Conservation (phyloP, 1,140 invertebrate genomes). For the Phocides pigmalion region DNA sequence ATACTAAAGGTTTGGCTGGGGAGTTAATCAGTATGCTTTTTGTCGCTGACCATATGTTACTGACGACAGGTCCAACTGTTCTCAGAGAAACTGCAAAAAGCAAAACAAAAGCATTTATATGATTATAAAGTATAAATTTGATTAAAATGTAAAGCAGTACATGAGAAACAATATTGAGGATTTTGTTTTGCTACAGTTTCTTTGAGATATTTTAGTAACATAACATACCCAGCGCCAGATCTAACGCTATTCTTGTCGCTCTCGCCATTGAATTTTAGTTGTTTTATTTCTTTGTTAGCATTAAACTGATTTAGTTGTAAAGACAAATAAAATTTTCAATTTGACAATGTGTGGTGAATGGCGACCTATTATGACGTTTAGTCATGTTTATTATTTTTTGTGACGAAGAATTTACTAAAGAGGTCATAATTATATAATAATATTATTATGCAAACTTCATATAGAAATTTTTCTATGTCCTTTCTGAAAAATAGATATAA, state of each 20-base stretch:
- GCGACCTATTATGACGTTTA: not conserved
- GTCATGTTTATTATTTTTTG: not conserved
- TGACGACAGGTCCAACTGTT: constrained; percentile 56
- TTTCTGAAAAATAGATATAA: too few species aligned
- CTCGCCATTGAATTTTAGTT: constrained; percentile 50
- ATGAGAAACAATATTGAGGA: not conserved
- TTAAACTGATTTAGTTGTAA: not conserved
- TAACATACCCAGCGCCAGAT: constrained; percentile 59
- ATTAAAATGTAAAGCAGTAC: constrained; percentile 8
- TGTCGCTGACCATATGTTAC: constrained; percentile 53
- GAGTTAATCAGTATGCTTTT: constrained; percentile 53
- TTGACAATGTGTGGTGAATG: not conserved
- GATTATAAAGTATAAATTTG: constrained; percentile 15
- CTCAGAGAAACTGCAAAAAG: constrained; percentile 74
- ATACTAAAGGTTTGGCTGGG: constrained; percentile 53
- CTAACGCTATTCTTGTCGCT: constrained; percentile 56
- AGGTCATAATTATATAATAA: too few species aligned
- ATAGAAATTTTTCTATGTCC: too few species aligned
- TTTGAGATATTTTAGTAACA: constrained; percentile 38
- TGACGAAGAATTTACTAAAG: too few species aligned
- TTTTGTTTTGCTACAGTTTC: constrained; percentile 64
- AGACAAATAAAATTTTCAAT: constrained; percentile 12
- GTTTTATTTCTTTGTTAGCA: not conserved
- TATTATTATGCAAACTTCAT: too few species aligned
- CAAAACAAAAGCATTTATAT: constrained; percentile 44